Base-by-base conservation (phyloP, 2,113 vertebrate species). In the Elephantulus edwardii region DNA sequence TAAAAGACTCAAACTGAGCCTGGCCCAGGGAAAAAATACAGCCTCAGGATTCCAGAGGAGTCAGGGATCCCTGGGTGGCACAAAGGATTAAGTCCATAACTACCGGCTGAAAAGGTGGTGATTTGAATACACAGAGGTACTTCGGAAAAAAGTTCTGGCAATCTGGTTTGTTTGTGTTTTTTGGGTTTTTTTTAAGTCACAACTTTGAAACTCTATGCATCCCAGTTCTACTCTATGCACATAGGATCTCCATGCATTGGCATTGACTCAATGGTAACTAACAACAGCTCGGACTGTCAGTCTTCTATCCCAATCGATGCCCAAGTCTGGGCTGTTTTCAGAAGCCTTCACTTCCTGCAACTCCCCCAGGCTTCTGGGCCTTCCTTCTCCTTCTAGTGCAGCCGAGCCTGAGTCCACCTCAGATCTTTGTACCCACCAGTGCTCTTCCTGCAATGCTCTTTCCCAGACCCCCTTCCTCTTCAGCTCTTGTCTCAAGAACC, bases 361-460 rank as follows among this genome's bases (percentile, higher is more conserved):
- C 40, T 50, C 76, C 74, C 24, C n/a, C 44, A 77, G 4, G 5
- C 64, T 68, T 44, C 58, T 13, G 13, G 50, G 14, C 52, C 80
- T 79, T 38, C 33, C 3, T 70, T 5, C 2, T 13, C 42, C 38
- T 22, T 48, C n/a, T 3, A 0, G 3, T 7, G 22, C 52, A 42
- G 13, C 33, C 75, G 22, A 1, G 35, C 5, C 2, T 16, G 30
- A 40, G 4, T 5, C 19, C 33, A 8, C 40, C 64, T 38, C 26
- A 1, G 24, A 11, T 20, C 8, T 7, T 12, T 2, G 33, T 50
- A 28, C 10, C 0, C 1, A 2, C 35, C 44, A 12, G 54, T 9
- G 9, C 52, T 12, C 12, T 60, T 1, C 26, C 35, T 2, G 8
- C 48, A 28, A 1, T 0, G 13, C 35, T 14, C 10, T 24, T 80